Conservation (phyloP, 2,113 vertebrate genomes). For the Elaphurus davidianus region DNA sequence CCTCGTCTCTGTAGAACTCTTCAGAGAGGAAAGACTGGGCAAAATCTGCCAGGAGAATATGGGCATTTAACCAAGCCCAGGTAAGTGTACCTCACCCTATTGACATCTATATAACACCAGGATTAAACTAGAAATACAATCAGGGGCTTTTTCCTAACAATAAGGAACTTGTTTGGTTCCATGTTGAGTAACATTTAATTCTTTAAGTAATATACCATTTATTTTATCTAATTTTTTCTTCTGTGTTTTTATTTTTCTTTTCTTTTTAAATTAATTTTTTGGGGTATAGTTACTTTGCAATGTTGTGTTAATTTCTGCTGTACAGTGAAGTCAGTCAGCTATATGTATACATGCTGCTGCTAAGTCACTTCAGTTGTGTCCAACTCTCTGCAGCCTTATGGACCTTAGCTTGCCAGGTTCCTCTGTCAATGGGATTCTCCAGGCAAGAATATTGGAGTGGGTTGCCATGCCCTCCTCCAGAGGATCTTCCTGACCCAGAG, state of each 20-base stretch:
- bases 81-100: background rate
- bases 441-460: background rate
- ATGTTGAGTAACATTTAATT: background rate
- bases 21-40: background rate
- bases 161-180: background rate
- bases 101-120: background rate
- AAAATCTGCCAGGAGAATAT: background rate
- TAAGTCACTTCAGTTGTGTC: background rate
- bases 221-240: background rate
- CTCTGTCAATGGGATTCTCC: background rate
- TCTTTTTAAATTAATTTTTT: background rate
- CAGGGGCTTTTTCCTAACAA: background rate
- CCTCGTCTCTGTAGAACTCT: background rate
- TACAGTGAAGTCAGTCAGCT: background rate
- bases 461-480: background rate
- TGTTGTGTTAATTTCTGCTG: background rate
- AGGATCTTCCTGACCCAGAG: background rate
- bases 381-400: background rate
- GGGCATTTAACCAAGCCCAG: background rate
- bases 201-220: background rate
- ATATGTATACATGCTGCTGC: background rate
- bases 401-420: background rate
- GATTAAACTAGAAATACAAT: background rate
- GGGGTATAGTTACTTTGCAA: background rate
- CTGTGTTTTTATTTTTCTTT: background rate